Evolutionary conservation across 2,888 invertebrate species (phyloP).

Genomic region (Bhutanitis thaidina): DNA sequence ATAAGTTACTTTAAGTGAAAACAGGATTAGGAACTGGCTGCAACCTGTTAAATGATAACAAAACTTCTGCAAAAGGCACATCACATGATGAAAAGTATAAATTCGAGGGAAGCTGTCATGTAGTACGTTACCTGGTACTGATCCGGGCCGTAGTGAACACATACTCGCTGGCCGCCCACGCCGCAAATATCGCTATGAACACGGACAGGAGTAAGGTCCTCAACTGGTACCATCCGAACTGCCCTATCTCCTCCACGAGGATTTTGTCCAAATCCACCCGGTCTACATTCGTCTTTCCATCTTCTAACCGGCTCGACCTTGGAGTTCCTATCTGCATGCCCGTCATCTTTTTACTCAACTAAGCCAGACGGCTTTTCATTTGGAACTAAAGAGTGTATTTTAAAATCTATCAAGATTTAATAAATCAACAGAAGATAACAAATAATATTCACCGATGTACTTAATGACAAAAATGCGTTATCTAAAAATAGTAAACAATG

Average conservation of each 20-base stretch:
- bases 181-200: slow-evolving; percentile 45
- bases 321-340: neutral
- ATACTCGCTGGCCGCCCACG: slow-evolving; percentile 53
- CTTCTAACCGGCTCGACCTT: slow-evolving; percentile 6
- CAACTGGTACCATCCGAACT: slow-evolving; percentile 57
- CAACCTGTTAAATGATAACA: too few species aligned
- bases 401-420: neutral
- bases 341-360: slow-evolving; percentile 5
- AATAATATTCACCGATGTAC: slow-evolving; percentile 6
- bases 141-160: slow-evolving; percentile 64
- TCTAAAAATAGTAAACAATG: neutral
- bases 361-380: neutral
- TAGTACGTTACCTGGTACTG: slow-evolving; percentile 42
- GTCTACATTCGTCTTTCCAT: slow-evolving; percentile 7
- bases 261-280: slow-evolving; percentile 52
- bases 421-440: slow-evolving; percentile 7
- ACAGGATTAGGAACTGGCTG: too few species aligned
- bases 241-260: slow-evolving; percentile 57
- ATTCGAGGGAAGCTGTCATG: too few species aligned
- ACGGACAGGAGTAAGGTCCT: slow-evolving; percentile 37
- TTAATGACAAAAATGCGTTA: neutral
- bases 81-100: too few species aligned
- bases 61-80: too few species aligned
- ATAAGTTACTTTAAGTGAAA: too few species aligned
- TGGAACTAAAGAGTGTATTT: slow-evolving; percentile 2